Evolutionary conservation across 2,797 vertebrate genomes (phyloP).

Genomic region (Tragelaphus eurycerus): DNA sequence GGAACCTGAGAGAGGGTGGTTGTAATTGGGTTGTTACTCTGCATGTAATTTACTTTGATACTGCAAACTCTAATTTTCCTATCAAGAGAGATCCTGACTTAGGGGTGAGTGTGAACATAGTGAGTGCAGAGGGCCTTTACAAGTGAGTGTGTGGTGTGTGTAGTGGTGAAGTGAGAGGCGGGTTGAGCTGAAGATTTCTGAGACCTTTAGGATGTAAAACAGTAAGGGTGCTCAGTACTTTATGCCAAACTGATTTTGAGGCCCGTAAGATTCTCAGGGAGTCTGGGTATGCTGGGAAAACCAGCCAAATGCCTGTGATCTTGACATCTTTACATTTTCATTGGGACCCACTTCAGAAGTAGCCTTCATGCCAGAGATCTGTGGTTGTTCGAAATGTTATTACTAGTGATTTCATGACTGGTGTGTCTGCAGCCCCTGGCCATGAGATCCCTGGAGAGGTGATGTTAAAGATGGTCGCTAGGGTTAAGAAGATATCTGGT

Average conservation of each 20-base stretch:
- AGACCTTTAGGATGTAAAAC: neutral
- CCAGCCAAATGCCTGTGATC: neutral
- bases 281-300: neutral
- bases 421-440: neutral
- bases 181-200: neutral
- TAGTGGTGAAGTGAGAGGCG: accelerated
- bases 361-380: neutral
- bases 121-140: neutral
- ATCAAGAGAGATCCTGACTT: neutral
- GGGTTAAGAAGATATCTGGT: slow-evolving; percentile 99
- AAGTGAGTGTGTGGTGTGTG: no score
- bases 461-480: slow-evolving; percentile 97
- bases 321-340: neutral
- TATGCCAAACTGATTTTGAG: neutral
- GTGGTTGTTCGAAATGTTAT: neutral
- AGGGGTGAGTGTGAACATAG: no score
- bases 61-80: neutral
- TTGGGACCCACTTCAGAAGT: neutral
- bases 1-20: neutral
- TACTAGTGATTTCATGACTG: neutral
- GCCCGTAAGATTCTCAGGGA: neutral
- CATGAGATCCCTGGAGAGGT: slow-evolving; percentile 83
- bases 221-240: neutral
- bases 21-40: neutral
- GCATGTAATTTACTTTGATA: neutral